Conservation (phyloP, 2,113 vertebrate species). For the Tapirus terrestris region DNA sequence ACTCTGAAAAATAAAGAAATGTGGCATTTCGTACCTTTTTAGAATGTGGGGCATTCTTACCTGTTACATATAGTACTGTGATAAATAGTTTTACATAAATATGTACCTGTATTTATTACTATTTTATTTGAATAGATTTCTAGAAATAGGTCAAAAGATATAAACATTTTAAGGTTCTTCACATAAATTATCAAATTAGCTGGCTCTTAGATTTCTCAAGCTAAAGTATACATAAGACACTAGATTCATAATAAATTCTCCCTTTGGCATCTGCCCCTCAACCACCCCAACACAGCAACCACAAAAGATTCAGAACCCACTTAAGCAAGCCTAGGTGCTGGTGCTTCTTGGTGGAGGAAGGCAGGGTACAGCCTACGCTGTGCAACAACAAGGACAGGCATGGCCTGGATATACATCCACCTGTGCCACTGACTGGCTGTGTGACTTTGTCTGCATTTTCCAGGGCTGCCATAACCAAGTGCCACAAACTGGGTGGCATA, state of each 20-base stretch:
- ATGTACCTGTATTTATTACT: neutral
- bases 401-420: rapidly evolving
- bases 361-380: rapidly evolving
- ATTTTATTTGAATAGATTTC: conserved; percentile 18
- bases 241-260: neutral
- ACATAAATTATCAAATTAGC: neutral
- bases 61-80: neutral
- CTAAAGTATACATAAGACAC: neutral
- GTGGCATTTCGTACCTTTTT: neutral
- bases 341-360: neutral
- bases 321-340: neutral
- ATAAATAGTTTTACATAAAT: conserved; percentile 3
- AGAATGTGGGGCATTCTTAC: neutral
- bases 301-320: neutral
- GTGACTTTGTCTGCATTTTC: neutral
- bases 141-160: conserved; percentile 22
- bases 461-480: neutral
- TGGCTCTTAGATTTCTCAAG: conserved; percentile 4
- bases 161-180: neutral
- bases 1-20: conserved; percentile 34
- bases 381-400: rapidly evolving
- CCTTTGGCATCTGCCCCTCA: neutral
- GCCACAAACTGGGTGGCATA: neutral
- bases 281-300: neutral
- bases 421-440: rapidly evolving